Evolutionary conservation across 2,888 invertebrate genomes (phyloP).

Genomic region (Julus scandinavius): DNA sequence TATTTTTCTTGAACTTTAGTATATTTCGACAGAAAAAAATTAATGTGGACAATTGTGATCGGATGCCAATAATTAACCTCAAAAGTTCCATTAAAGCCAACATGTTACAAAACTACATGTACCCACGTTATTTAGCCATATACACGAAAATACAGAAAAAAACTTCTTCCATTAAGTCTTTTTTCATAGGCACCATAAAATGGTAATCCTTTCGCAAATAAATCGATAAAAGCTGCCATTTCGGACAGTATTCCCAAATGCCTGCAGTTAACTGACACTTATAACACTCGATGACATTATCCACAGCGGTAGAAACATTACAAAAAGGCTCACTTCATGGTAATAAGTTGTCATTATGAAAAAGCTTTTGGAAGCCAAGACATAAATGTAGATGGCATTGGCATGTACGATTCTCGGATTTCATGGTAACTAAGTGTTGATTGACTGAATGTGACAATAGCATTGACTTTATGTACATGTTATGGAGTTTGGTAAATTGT

Average conservation of each 20-base stretch:
- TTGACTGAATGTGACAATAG: too few relatives aligned
- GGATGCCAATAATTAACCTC: too few relatives aligned
- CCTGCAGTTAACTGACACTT: slow-evolving; percentile 26
- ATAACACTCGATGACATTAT: slow-evolving; percentile 26
- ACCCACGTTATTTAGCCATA: too few relatives aligned
- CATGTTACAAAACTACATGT: too few relatives aligned
- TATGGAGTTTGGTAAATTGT: too few relatives aligned
- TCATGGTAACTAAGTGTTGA: not conserved
- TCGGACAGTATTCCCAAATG: slow-evolving; percentile 12
- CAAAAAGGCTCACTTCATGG: not conserved
- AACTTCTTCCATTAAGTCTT: not conserved
- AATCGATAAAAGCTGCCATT: slow-evolving; percentile 26
- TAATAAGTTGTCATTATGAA: not conserved
- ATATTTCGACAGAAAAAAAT: too few relatives aligned
- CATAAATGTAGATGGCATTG: not conserved
- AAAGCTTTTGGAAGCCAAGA: not conserved
- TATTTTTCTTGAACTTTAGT: not conserved
- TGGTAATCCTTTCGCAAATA: slow-evolving; percentile 26
- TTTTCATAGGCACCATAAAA: slow-evolving; percentile 21
- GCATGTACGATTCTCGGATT: not conserved
- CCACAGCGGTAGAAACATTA: not conserved
- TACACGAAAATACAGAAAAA: not conserved
- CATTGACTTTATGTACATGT: too few relatives aligned
- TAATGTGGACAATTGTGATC: too few relatives aligned
- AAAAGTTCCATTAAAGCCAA: too few relatives aligned